Evolutionary conservation across 2,888 invertebrate genomes (phyloP).

Genomic region (Melanargia galathea): DNA sequence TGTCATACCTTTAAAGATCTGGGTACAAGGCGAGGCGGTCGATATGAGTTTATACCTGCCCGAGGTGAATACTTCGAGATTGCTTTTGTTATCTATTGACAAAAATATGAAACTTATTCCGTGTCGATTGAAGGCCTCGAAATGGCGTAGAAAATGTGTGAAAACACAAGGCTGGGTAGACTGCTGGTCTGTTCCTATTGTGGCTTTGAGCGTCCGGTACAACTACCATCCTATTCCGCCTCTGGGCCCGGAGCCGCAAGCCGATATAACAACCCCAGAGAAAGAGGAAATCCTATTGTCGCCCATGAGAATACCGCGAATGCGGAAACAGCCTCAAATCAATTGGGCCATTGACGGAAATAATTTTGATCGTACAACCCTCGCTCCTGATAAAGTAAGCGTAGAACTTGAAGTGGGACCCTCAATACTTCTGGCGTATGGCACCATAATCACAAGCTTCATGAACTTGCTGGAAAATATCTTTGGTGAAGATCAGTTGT

Average conservation of each 20-base stretch:
- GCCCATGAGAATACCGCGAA: constrained; percentile 94
- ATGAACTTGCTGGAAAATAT: constrained; percentile 97
- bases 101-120: constrained; percentile 93
- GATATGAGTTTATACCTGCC: constrained; percentile 95
- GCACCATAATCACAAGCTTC: constrained; percentile 94
- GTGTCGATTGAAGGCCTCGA: constrained; percentile 79
- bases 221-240: constrained; percentile 96
- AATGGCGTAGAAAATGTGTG: constrained; percentile 92
- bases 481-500: constrained; percentile 97
- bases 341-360: constrained; percentile 86
- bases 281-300: constrained; percentile 96
- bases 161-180: constrained; percentile 93
- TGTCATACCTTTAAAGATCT: constrained; percentile 93
- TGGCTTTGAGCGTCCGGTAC: constrained; percentile 94
- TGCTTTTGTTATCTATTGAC: constrained; percentile 91
- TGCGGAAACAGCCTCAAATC: constrained; percentile 86
- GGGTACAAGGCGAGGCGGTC: constrained; percentile 97
- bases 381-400: constrained; percentile 94
- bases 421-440: constrained; percentile 94
- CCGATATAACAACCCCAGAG: constrained; percentile 96
- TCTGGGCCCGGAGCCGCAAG: constrained; percentile 92
- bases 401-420: constrained; percentile 97
- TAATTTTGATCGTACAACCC: constrained; percentile 92
- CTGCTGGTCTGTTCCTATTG: constrained; percentile 97
- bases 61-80: constrained; percentile 93